These are phyloP conservation scores for Hydractinia echinata DNA, from an alignment of 30 jellyfish, hydroid and myxozoan species.

Conservation along the genomic window DNA sequence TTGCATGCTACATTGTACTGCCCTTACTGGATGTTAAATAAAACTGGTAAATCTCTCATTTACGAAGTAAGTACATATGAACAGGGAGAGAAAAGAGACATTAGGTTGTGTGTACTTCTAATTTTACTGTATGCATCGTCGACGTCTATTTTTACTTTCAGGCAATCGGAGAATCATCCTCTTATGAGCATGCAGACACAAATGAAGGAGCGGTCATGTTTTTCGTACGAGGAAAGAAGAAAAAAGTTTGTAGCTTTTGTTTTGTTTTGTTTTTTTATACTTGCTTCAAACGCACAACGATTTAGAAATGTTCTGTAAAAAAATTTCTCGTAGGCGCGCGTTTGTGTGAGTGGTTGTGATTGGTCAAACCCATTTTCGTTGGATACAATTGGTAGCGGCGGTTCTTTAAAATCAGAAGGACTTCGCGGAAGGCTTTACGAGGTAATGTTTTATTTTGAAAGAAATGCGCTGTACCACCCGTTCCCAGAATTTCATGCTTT, in stretches of 20 bases:
- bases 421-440: constrained; percentile 70
- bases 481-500: neutral
- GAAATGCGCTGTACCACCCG: no score
- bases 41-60: constrained; percentile 68
- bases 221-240: constrained; percentile 60
- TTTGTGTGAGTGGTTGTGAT: constrained; percentile 69
- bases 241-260: constrained; percentile 14
- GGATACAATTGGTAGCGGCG: constrained; percentile 94
- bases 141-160: neutral
- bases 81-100: neutral
- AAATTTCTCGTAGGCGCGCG: constrained; percentile 49
- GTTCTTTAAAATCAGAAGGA: constrained; percentile 74
- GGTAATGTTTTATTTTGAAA: constrained; percentile 24
- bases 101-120: neutral
- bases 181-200: neutral
- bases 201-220: constrained; percentile 65
- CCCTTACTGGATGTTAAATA: constrained; percentile 91
- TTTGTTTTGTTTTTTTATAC: neutral
- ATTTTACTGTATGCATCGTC: neutral
- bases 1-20: constrained; percentile 60
- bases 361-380: constrained; percentile 87
- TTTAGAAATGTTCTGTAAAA: neutral
- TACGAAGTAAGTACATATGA: constrained; percentile 52
- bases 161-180: neutral
- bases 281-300: neutral